These are phyloP conservation scores for Anarsia innoxiella DNA, from an alignment of 2,888 invertebrate genomes.

Conservation along the genomic window DNA sequence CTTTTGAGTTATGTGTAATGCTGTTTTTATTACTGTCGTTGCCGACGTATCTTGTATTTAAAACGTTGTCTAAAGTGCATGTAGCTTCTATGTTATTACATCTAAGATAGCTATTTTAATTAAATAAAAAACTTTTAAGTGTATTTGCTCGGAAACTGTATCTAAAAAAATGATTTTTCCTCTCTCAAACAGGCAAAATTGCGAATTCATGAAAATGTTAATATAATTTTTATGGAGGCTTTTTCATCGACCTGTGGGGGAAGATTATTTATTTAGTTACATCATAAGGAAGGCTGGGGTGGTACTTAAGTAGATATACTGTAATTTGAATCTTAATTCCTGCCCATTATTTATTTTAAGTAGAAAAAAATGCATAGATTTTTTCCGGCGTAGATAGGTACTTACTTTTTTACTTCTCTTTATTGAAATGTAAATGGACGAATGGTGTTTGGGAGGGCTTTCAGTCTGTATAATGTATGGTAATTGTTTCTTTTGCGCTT, in stretches of 20 bases:
- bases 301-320: slow-evolving; percentile 51
- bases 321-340: slow-evolving; percentile 66
- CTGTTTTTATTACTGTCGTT: no score
- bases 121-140: no score
- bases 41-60: no score
- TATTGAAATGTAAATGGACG: slow-evolving; percentile 11
- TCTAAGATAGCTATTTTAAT: no score
- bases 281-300: slow-evolving; percentile 29
- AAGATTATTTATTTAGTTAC: slow-evolving; percentile 50
- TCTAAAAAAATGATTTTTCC: no score
- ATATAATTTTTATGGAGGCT: slow-evolving; percentile 52
- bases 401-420: slow-evolving; percentile 15
- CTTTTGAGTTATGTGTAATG: no score
- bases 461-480: background rate
- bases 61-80: no score
- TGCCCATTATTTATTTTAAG: slow-evolving; percentile 64
- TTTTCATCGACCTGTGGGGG: slow-evolving; percentile 41
- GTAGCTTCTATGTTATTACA: no score
- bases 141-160: no score
- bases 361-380: slow-evolving; percentile 49
- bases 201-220: slow-evolving; percentile 59
- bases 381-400: slow-evolving; percentile 38
- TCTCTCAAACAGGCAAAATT: slow-evolving; percentile 46
- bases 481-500: background rate
- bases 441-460: slow-evolving; percentile 1